Evolutionary conservation across 1,140 invertebrate genomes (phyloP).

Genomic region (Paraescarpia echinospica): DNA sequence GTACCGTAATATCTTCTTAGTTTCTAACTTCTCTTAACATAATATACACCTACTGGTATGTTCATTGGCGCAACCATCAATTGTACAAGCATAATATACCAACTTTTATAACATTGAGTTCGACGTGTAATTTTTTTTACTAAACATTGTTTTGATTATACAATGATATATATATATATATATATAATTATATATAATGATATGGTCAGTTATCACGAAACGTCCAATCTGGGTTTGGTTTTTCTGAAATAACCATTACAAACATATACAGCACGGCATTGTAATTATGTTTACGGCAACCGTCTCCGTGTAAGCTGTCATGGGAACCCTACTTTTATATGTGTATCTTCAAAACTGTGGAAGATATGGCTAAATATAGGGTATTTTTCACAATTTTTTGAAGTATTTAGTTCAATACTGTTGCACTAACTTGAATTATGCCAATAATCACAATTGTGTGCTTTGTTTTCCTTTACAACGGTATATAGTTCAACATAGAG

Average conservation of each 20-base stretch:
- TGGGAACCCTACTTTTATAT: not conserved
- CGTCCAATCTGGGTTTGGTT: not conserved
- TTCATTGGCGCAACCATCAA: not conserved
- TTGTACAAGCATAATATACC: too few relatives aligned
- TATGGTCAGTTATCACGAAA: not conserved
- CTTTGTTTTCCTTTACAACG: not conserved
- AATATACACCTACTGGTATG: not conserved
- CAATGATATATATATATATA: conserved; percentile 10
- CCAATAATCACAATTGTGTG: not conserved
- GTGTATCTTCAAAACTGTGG: not conserved
- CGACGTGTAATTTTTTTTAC: too few relatives aligned
- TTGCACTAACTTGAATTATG: too few relatives aligned
- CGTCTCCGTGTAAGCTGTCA: not conserved
- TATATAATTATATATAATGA: conserved; percentile 14
- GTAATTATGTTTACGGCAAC: not conserved
- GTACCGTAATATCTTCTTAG: not conserved
- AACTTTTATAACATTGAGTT: too few relatives aligned
- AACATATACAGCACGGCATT: not conserved
- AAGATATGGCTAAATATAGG: not conserved
- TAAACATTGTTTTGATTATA: not conserved
- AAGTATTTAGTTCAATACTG: too few relatives aligned
- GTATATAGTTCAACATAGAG: not conserved
- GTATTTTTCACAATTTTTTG: not conserved
- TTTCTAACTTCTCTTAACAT: not conserved
- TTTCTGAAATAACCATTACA: not conserved